Evolutionary conservation across 2,113 vertebrate species (phyloP).

Genomic region (Notothenia rossii): DNA sequence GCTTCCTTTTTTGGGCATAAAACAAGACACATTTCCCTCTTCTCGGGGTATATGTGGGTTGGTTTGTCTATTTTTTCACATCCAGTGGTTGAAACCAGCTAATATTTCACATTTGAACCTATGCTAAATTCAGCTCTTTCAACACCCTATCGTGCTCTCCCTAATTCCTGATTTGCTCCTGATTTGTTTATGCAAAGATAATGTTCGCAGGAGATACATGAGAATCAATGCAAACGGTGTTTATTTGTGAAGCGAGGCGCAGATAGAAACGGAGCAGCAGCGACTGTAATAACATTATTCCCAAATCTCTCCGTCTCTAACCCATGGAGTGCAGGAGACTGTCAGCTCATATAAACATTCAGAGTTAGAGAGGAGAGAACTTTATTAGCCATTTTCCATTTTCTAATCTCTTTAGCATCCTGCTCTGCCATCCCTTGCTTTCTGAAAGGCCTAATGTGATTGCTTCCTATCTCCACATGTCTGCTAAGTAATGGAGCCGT

Average conservation of each 20-base stretch:
- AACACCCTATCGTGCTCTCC: not conserved
- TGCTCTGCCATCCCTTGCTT: slow-evolving; percentile 34
- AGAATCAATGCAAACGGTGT: slow-evolving; percentile 50
- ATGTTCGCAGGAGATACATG: slow-evolving; percentile 17
- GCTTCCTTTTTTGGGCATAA: slow-evolving; percentile 27
- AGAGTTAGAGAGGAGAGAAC: slow-evolving; percentile 19
- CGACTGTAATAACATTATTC: slow-evolving; percentile 45
- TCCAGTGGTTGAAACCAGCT: not conserved
- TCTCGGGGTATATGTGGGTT: not conserved
- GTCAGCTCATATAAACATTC: slow-evolving; percentile 37
- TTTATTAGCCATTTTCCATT: slow-evolving; percentile 62
- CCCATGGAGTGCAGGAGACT: slow-evolving; percentile 5
- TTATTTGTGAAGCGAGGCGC: slow-evolving; percentile 30
- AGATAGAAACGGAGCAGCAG: slow-evolving; percentile 20
- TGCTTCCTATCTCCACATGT: slow-evolving; percentile 24
- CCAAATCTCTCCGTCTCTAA: slow-evolving; percentile 9
- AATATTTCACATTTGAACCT: slow-evolving; percentile 15
- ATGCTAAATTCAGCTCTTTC: not conserved
- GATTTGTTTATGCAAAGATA: slow-evolving; percentile 40
- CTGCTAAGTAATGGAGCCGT: slow-evolving; percentile 34
- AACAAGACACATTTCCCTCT: slow-evolving; percentile 17
- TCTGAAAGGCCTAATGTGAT: slow-evolving; percentile 47
- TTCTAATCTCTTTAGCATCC: slow-evolving; percentile 42
- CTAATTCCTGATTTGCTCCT: slow-evolving; percentile 23
- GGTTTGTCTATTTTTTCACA: not conserved